phyloP scores from a whole-genome alignment of 2,113 vertebrate species.

The Australoheros scitulus region DNA sequence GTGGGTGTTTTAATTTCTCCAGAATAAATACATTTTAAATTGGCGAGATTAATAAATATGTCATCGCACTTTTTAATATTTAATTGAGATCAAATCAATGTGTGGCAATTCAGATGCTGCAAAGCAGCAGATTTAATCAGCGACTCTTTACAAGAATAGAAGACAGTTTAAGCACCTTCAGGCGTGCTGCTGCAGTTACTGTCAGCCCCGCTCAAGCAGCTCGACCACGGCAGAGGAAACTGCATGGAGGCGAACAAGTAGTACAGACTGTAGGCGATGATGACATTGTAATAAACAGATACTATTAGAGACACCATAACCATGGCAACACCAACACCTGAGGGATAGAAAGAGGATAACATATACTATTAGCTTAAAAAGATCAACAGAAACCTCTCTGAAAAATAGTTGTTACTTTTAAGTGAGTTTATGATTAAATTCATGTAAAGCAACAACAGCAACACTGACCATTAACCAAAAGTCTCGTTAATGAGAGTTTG shows the following conservation, averaged over 20 bases:
- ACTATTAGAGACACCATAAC: slow-evolving; percentile 87
- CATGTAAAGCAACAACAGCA: too few species aligned
- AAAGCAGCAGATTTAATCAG: background rate
- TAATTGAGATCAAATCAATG: background rate
- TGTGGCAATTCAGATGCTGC: background rate
- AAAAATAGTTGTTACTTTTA: background rate
- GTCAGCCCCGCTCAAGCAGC: slow-evolving; percentile 80
- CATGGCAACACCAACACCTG: slow-evolving; percentile 93
- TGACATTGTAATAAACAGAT: slow-evolving; percentile 91
- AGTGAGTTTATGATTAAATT: background rate
- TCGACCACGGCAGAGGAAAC: slow-evolving; percentile 87
- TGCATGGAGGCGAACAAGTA: slow-evolving; percentile 95
- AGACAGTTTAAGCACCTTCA: slow-evolving; percentile 74
- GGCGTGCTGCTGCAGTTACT: slow-evolving; percentile 80
- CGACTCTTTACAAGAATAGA: background rate
- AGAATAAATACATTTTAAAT: background rate
- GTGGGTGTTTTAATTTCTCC: background rate
- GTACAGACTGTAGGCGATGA: slow-evolving; percentile 91
- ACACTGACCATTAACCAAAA: slow-evolving; percentile 2
- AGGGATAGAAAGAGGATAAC: slow-evolving; percentile 18
- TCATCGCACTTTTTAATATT: background rate
- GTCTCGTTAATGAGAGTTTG: background rate
- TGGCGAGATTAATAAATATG: background rate
- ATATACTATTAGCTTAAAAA: background rate
- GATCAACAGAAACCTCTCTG: background rate